Evolutionary conservation across 2,797 vertebrate species (phyloP).

Genomic region (Thripadectes ignobilis): DNA sequence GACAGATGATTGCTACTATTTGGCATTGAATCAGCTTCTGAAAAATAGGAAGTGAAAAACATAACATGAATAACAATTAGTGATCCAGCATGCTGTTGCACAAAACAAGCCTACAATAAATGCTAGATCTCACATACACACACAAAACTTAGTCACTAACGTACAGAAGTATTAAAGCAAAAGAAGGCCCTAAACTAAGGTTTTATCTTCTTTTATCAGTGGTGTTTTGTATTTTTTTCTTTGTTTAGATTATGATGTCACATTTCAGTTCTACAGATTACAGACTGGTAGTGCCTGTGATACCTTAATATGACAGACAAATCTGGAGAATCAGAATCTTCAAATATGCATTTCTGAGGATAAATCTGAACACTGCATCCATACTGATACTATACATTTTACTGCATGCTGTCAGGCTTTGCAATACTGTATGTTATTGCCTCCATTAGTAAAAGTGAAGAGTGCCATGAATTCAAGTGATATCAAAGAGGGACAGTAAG

Average conservation of each 20-base stretch:
- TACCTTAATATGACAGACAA: not conserved
- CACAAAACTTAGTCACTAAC: not conserved
- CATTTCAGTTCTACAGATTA: not conserved
- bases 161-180: not conserved
- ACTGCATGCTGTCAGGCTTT: not conserved
- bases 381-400: not conserved
- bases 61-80: slow-evolving; percentile 48
- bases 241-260: not conserved
- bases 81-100: slow-evolving; percentile 13
- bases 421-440: not conserved
- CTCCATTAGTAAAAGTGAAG: not conserved
- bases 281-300: not conserved
- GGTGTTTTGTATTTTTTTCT: not conserved
- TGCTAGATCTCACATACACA: not conserved
- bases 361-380: not conserved
- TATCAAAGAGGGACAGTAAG: not conserved
- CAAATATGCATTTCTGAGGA: not conserved
- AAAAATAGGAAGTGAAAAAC: slow-evolving; percentile 7
- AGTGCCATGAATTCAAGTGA: not conserved
- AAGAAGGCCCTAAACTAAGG: not conserved
- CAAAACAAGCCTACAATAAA: not conserved
- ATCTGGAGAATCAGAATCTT: not conserved
- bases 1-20: slow-evolving; percentile 1
- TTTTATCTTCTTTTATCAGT: not conserved
- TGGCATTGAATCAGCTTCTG: slow-evolving; percentile 3